Evolutionary conservation across 1,140 invertebrate species (phyloP).

Genomic region (Eupristina koningsbergeri): DNA sequence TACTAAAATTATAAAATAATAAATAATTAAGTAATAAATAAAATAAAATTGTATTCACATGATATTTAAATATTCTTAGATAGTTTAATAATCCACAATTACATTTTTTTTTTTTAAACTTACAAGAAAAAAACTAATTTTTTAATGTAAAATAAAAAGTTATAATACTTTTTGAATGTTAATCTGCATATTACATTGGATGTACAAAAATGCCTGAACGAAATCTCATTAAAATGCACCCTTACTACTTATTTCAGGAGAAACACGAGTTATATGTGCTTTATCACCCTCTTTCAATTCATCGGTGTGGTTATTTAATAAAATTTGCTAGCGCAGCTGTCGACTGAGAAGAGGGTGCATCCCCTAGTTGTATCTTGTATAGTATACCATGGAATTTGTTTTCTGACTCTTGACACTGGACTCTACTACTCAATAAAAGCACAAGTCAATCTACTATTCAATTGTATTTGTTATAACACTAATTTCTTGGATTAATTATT

Average conservation of each 20-base stretch:
- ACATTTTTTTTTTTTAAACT: no score
- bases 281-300: slow-evolving; percentile 72
- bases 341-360: slow-evolving; percentile 58
- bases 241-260: slow-evolving; percentile 45
- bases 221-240: slow-evolving; percentile 67
- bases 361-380: slow-evolving; percentile 60
- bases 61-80: no score
- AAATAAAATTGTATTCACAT: no score
- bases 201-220: no score
- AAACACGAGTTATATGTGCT: slow-evolving; percentile 69
- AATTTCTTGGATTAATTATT: slow-evolving; percentile 65
- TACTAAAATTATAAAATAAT: no score
- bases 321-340: slow-evolving; percentile 64
- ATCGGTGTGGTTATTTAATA: slow-evolving; percentile 73
- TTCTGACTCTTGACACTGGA: slow-evolving; percentile 36
- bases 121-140: background rate
- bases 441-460: slow-evolving; percentile 49
- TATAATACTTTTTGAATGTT: background rate
- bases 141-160: no score
- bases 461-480: slow-evolving; percentile 59
- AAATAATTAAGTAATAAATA: no score
- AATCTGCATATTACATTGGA: background rate
- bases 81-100: no score
- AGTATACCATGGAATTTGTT: slow-evolving; percentile 66
- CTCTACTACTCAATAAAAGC: slow-evolving; percentile 38